phyloP scores from a whole-genome alignment of 2,888 invertebrate genomes.

The Brachyptera putata region DNA sequence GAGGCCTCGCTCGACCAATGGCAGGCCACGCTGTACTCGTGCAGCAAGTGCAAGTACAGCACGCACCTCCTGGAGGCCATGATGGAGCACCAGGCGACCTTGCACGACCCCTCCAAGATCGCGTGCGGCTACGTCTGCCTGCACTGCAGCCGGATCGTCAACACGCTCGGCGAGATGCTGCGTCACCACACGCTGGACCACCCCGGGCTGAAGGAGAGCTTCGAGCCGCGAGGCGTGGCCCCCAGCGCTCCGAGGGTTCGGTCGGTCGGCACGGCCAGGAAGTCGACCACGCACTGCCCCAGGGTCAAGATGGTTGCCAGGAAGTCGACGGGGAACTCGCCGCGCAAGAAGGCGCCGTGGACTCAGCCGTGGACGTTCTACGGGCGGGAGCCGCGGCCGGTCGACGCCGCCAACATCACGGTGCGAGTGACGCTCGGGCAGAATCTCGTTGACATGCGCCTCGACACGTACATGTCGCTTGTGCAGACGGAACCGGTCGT shows the following conservation, averaged over 20 bases:
- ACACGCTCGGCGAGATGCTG: background rate
- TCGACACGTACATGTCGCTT: background rate
- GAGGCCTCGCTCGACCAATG: background rate
- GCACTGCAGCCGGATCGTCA: background rate
- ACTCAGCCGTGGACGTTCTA: constrained; percentile 50
- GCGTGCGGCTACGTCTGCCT: too few relatives aligned
- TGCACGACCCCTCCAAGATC: too few relatives aligned
- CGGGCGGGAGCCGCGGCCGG: constrained; percentile 45
- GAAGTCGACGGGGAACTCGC: constrained; percentile 50
- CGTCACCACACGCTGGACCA: too few relatives aligned
- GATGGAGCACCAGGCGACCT: constrained; percentile 45
- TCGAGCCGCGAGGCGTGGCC: too few relatives aligned
- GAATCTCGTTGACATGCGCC: background rate
- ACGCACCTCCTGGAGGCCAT: constrained; percentile 40
- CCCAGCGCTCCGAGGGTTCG: too few relatives aligned
- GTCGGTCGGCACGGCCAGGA: constrained; percentile 46
- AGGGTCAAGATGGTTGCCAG: constrained; percentile 39
- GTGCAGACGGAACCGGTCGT: too few relatives aligned
- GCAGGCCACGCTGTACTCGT: constrained; percentile 34
- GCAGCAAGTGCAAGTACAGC: constrained; percentile 44
- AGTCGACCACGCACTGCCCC: constrained; percentile 45
- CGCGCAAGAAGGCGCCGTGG: background rate
- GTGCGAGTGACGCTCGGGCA: constrained; percentile 33
- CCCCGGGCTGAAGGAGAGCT: too few relatives aligned
- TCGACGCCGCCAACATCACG: constrained; percentile 47